A percentile compares a stretch with the other conserved stretches of the same genome.
Evolutionary conservation across 2,113 vertebrate species (phyloP).

Genomic region (Lepisosteus oculatus): DNA sequence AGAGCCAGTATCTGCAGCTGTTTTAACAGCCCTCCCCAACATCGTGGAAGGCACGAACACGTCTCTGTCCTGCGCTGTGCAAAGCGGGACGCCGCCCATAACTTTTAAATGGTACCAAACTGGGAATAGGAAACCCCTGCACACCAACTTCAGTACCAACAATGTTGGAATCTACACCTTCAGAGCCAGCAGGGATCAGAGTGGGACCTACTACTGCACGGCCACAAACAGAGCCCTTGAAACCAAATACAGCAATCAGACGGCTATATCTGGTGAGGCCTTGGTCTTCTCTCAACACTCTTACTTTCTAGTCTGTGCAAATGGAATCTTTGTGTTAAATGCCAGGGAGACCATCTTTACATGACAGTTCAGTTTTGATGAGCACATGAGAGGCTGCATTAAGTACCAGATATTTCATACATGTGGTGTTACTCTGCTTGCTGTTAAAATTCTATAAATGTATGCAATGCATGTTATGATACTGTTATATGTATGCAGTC

Average conservation of each 20-base stretch:
- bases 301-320: too few species aligned
- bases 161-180: conserved; percentile 14
- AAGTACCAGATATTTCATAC: too few species aligned
- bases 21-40: conserved; percentile 38
- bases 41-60: conserved; percentile 44
- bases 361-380: too few species aligned
- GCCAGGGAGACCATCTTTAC: too few species aligned
- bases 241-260: background rate
- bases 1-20: conserved; percentile 46
- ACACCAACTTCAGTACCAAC: background rate
- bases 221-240: conserved; percentile 47
- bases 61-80: conserved; percentile 43
- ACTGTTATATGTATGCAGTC: too few species aligned
- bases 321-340: too few species aligned
- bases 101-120: conserved; percentile 52
- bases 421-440: too few species aligned
- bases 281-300: too few species aligned
- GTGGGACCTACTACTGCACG: conserved; percentile 53
- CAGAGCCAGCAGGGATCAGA: conserved; percentile 6
- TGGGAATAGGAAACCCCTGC: background rate
- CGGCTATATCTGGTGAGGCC: conserved; percentile 46
- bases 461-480: too few species aligned
- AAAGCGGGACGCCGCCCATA: conserved; percentile 49
- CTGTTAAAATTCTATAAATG: too few species aligned
- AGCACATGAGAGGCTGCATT: too few species aligned